A percentile compares a stretch with the other conserved stretches of the same genome.
Evolutionary conservation across 2,797 vertebrate genomes (phyloP).

Genomic region (Naso thynnoides): DNA sequence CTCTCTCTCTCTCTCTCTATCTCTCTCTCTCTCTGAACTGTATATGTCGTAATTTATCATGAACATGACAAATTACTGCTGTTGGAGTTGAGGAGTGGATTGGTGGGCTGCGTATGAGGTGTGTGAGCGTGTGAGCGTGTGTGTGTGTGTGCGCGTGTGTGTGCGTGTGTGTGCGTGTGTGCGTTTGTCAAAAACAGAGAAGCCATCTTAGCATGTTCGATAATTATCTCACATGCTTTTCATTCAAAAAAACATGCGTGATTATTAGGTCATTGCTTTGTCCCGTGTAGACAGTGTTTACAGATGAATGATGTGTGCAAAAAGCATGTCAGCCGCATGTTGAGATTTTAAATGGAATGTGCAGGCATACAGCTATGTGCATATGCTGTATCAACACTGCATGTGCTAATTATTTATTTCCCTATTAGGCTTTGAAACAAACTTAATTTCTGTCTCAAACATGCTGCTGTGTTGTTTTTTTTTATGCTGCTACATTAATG

Average conservation of each 20-base stretch:
- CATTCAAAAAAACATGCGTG: conserved; percentile 27
- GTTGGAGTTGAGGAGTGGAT: conserved; percentile 66
- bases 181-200: conserved; percentile 16
- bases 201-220: conserved; percentile 21
- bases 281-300: conserved; percentile 16
- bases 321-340: not conserved
- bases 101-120: conserved; percentile 13
- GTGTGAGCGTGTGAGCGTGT: conserved; percentile 12
- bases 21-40: conserved; percentile 54
- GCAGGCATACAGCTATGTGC: no score
- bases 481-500: not conserved
- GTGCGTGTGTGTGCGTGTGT: conserved; percentile 19
- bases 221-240: conserved; percentile 44
- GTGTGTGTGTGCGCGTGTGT: conserved; percentile 23
- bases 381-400: no score
- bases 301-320: conserved; percentile 19
- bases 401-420: not conserved
- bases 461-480: no score
- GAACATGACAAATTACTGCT: conserved; percentile 83
- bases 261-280: conserved; percentile 50
- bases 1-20: conserved; percentile 23
- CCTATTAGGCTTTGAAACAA: no score
- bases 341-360: conserved; percentile 3
- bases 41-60: conserved; percentile 82
- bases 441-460: no score